phyloP scores from a whole-genome alignment of 2,888 invertebrate species.

The Odontocerum albicorne region DNA sequence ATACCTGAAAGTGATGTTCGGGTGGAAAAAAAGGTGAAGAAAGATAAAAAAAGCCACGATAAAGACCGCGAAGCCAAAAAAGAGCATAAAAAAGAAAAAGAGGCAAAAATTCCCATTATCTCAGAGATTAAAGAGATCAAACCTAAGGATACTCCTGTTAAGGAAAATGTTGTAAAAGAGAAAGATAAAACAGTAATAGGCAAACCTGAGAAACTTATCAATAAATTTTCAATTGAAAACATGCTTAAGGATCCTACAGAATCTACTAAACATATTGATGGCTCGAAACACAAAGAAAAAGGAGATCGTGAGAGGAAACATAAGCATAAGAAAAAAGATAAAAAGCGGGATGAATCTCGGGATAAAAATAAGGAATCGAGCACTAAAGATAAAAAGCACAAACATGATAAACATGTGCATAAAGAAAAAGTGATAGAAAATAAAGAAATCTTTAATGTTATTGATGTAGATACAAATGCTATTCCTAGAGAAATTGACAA shows the following conservation, averaged over 20 bases:
- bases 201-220: constrained; percentile 50
- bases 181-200: constrained; percentile 39
- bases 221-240: constrained; percentile 56
- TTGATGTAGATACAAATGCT: constrained; percentile 38
- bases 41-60: constrained; percentile 66
- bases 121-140: constrained; percentile 50
- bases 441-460: constrained; percentile 49
- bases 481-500: constrained; percentile 24
- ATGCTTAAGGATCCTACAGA: constrained; percentile 52
- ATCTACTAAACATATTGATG: constrained; percentile 46
- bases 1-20: constrained; percentile 27
- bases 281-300: constrained; percentile 55
- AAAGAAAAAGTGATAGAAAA: constrained; percentile 53
- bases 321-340: constrained; percentile 67
- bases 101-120: constrained; percentile 44
- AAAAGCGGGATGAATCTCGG: constrained; percentile 64
- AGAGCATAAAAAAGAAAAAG: constrained; percentile 61
- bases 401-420: constrained; percentile 58
- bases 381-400: constrained; percentile 55
- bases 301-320: constrained; percentile 58
- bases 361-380: constrained; percentile 62
- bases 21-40: constrained; percentile 60
- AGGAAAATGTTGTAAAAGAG: constrained; percentile 50
- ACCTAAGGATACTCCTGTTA: constrained; percentile 44
- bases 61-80: constrained; percentile 62